phyloP scores from a whole-genome alignment of 2,113 vertebrate genomes.

The Thalassoma bifasciatum region DNA sequence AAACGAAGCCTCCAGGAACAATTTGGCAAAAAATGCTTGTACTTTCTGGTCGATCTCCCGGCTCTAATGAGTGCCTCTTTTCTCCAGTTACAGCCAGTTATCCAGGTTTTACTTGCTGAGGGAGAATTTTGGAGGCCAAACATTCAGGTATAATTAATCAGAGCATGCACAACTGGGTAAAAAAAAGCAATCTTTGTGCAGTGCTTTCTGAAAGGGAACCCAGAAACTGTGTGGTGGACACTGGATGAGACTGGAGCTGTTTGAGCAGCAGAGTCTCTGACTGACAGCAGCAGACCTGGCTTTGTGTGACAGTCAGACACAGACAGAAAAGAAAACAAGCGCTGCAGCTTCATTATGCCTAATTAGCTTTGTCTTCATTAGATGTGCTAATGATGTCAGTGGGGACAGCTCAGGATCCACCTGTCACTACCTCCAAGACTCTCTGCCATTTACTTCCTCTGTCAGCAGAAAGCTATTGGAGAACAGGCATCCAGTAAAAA shows the following conservation, averaged over 20 bases:
- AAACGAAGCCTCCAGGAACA: no score
- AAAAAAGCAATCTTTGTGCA: no score
- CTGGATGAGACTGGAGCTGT: no score
- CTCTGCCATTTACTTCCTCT: neutral
- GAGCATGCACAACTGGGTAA: no score
- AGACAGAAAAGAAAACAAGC: conserved; percentile 23
- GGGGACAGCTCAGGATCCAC: conserved; percentile 40
- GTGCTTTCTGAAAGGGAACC: neutral
- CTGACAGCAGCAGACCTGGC: conserved; percentile 1
- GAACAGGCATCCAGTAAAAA: neutral
- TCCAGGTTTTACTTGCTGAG: no score
- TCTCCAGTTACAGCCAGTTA: no score
- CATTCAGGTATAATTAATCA: no score
- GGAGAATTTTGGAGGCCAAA: no score
- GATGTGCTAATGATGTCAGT: conserved; percentile 65
- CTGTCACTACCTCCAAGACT: conserved; percentile 9
- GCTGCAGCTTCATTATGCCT: conserved; percentile 49
- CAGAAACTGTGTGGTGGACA: neutral
- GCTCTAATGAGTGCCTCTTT: no score
- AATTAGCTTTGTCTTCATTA: conserved; percentile 70
- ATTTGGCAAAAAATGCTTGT: no score
- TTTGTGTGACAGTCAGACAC: neutral
- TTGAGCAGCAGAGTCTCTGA: neutral
- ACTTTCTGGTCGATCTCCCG: no score
- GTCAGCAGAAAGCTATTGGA: neutral